These are phyloP conservation scores for Columba livia DNA, from an alignment of 2,113 vertebrate species.

Conservation along the genomic window DNA sequence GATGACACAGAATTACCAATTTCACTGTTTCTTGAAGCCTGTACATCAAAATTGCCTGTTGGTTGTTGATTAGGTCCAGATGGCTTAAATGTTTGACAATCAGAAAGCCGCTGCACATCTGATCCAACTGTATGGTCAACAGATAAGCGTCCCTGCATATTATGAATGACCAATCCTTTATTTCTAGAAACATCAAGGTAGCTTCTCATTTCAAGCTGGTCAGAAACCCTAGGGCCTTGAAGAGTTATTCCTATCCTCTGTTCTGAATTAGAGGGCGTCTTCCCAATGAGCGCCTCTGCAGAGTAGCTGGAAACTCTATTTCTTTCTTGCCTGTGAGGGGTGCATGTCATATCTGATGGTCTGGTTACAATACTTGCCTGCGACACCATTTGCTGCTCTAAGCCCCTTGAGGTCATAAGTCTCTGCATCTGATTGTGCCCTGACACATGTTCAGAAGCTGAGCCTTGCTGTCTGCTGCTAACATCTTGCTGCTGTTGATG, in stretches of 20 bases:
- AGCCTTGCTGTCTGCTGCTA: conserved; percentile 79
- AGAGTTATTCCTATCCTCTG: conserved; percentile 89
- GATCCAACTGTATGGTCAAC: conserved; percentile 81
- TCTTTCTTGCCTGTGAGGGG: conserved; percentile 91
- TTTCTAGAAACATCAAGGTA: conserved; percentile 90
- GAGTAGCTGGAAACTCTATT: conserved; percentile 97
- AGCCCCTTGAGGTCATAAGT: conserved; percentile 87
- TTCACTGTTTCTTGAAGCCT: conserved; percentile 89
- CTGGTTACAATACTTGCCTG: conserved; percentile 88
- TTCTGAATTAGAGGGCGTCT: conserved; percentile 86
- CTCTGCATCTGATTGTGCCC: conserved; percentile 89
- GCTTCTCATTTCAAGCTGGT: conserved; percentile 90
- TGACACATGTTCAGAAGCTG: conserved; percentile 75
- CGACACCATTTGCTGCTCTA: conserved; percentile 94
- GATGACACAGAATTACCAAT: conserved; percentile 82
- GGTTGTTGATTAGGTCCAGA: conserved; percentile 80
- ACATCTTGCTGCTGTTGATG: conserved; percentile 82
- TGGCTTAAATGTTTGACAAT: conserved; percentile 91
- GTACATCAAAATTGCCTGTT: conserved; percentile 84
- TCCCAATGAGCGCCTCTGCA: conserved; percentile 95
- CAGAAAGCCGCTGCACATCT: conserved; percentile 86
- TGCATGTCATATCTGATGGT: conserved; percentile 87
- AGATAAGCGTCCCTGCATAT: conserved; percentile 84
- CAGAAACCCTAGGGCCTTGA: conserved; percentile 85
- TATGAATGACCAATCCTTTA: conserved; percentile 86